These are phyloP conservation scores for Rhopalosiphum padi DNA, from an alignment of 1,140 invertebrate species.

Conservation along the genomic window DNA sequence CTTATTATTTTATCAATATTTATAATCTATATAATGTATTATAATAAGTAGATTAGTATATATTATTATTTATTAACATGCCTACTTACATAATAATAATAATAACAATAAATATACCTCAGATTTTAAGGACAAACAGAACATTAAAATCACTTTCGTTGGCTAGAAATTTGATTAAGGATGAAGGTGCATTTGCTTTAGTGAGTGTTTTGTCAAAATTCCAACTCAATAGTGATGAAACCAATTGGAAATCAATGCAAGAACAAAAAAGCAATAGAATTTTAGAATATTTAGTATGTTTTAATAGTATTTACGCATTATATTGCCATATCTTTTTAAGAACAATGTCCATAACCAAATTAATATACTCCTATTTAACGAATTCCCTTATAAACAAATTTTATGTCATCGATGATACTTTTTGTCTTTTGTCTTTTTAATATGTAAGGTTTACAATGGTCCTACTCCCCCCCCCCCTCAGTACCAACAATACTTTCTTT, in stretches of 20 bases:
- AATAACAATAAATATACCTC: background rate
- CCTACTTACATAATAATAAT: background rate
- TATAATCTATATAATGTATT: no score
- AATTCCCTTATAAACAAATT: no score
- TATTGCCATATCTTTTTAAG: no score
- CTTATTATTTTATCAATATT: background rate
- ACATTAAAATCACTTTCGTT: constrained; percentile 46
- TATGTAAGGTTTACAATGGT: no score
- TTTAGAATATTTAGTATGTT: constrained; percentile 11
- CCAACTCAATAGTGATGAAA: constrained; percentile 24
- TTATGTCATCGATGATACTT: no score
- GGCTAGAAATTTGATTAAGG: constrained; percentile 51
- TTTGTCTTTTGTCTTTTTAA: no score
- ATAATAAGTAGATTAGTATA: background rate
- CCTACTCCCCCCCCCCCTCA: no score
- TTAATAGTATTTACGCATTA: background rate
- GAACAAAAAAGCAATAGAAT: background rate
- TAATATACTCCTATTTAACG: no score
- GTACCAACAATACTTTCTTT: no score
- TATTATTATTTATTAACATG: background rate
- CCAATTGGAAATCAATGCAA: background rate
- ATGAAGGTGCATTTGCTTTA: constrained; percentile 34
- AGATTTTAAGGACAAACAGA: constrained; percentile 50
- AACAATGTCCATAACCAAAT: no score
- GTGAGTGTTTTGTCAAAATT: constrained; percentile 46